Conservation (phyloP, 2,888 invertebrate genomes). For the Taphrorychus bicolor region DNA sequence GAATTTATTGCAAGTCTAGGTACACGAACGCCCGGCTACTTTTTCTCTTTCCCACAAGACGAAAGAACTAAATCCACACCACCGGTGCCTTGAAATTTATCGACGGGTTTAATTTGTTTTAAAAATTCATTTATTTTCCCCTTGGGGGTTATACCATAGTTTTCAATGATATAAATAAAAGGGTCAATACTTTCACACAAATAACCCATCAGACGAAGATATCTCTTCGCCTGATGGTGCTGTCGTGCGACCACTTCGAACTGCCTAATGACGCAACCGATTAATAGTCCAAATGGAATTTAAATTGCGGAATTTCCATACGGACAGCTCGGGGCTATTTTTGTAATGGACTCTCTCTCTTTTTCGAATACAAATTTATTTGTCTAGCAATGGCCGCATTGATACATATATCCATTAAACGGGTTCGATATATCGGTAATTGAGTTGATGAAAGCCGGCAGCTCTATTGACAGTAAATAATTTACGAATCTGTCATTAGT, state of each 20-base stretch:
- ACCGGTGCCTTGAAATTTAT: constrained; percentile 23
- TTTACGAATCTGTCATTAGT: constrained; percentile 6
- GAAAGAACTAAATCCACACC: constrained; percentile 26
- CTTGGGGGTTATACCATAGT: background rate
- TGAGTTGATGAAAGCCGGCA: constrained; percentile 4
- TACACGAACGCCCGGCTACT: constrained; percentile 29
- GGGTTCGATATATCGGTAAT: background rate
- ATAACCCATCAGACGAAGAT: too few relatives aligned
- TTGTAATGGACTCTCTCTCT: background rate
- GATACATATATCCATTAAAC: constrained; percentile 4
- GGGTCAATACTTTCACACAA: background rate
- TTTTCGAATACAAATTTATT: background rate
- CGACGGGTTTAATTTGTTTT: constrained; percentile 30
- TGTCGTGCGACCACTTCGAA: too few relatives aligned
- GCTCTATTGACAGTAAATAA: constrained; percentile 7
- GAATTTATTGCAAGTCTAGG: constrained; percentile 38
- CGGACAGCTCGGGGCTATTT: background rate
- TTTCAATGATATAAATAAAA: too few relatives aligned
- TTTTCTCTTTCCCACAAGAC: constrained; percentile 28
- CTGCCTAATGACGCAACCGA: background rate
- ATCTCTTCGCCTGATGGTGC: too few relatives aligned
- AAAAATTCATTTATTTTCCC: background rate
- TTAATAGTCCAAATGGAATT: constrained; percentile 3
- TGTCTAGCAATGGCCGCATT: background rate
- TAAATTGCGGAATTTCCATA: constrained; percentile 1